Evolutionary conservation across 2,113 vertebrate species (phyloP), one percentile per base, ranked within the genome.

Genomic region (Carassius carassius): DNA sequence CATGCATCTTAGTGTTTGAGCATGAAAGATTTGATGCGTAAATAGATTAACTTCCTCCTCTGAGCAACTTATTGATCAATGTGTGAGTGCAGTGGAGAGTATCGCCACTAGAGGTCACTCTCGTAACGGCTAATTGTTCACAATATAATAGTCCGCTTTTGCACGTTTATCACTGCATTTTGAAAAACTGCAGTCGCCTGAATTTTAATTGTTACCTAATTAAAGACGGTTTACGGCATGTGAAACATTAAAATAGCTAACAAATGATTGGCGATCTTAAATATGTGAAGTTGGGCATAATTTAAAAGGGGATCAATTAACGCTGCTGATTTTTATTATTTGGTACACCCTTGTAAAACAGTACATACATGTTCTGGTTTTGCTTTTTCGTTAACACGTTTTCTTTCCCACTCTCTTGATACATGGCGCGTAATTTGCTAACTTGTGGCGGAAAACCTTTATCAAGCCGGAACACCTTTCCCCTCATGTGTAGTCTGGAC

Each of bases 401-500:
- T 25, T 49, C 41, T 80, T 7, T 29, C 23, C 21, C 41, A 37
- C 9, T 80, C 9, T 79, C 44, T 3, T 32, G 44, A 35, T 16
- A 81, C 25, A 51, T 11, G 63, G 41, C 25, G 44, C 62, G 62
- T 51, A 32, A 51, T 81, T 69, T 51, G 21, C 58, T 13, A 81
- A 81, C 79, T 81, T 81, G 41, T 69, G 41, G 79, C 79, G 69
- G 41, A 78, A 14, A 78, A 78, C 17, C 17, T 37, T 58, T 21
- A 21, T 58, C 76, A 8, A 67, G 47, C 62, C 63, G 84, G 81
- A 60, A 80, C 84, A 81, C 84, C 74, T 88, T 87, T 83, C 83
- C 49, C 62, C 76, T 83, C 81, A 88, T 85, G 84, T 88, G 84
- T 35, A 81, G 87, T 78, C 76, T 88, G 87, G 87, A 88, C 87